Percentiles rank a stretch among this genome's conserved stretches.
phyloP scores from a whole-genome alignment of 1,140 invertebrate genomes.

The Heliothis subflexa region DNA sequence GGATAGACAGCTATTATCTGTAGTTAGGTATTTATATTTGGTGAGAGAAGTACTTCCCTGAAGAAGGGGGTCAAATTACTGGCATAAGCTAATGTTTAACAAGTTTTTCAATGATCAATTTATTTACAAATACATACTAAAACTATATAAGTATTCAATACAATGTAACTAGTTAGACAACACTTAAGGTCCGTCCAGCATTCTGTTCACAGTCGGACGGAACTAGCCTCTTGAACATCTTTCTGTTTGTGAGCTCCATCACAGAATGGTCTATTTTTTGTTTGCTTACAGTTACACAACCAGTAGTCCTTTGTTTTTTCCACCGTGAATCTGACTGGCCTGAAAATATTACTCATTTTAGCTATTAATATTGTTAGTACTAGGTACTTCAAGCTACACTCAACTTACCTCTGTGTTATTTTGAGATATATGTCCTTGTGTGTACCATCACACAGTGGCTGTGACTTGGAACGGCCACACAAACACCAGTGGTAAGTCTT shows the following conservation, averaged over 20 bases:
- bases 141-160: slow-evolving; percentile 14
- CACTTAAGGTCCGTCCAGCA: too few relatives aligned
- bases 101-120: background rate
- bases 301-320: slow-evolving; percentile 97
- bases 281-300: slow-evolving; percentile 99
- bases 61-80: too few relatives aligned
- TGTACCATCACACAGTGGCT: slow-evolving; percentile 98
- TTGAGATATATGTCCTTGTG: slow-evolving; percentile 93
- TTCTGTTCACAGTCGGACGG: slow-evolving; percentile 61
- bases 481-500: slow-evolving; percentile 98
- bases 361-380: background rate
- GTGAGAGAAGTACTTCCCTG: too few relatives aligned
- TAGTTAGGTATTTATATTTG: too few relatives aligned
- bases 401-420: slow-evolving; percentile 87
- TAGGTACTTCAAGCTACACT: too few relatives aligned
- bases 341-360: slow-evolving; percentile 69
- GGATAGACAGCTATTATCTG: too few relatives aligned
- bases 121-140: background rate
- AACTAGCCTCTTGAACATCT: slow-evolving; percentile 87
- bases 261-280: slow-evolving; percentile 97
- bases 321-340: slow-evolving; percentile 94
- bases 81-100: background rate
- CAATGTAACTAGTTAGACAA: background rate
- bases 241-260: slow-evolving; percentile 96
- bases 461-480: slow-evolving; percentile 96